Evolutionary conservation across 2,797 vertebrate genomes (phyloP).

Genomic region (Eulemur albifrons): DNA sequence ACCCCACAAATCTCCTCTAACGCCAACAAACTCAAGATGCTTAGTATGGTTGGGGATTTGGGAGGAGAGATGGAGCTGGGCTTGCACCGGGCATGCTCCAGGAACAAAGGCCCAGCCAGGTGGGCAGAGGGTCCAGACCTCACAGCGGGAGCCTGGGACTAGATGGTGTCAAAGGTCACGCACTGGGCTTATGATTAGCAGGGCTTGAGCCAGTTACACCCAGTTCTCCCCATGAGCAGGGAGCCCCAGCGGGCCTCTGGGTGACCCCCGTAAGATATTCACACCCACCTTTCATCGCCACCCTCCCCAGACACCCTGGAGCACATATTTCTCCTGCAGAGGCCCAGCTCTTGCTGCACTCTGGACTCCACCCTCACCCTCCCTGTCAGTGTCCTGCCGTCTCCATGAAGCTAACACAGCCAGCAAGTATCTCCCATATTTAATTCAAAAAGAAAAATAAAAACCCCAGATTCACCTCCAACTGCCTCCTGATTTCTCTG

Average conservation of each 20-base stretch:
- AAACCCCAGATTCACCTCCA: too few species aligned
- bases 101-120: background rate
- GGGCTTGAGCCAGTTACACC: background rate
- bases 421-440: background rate
- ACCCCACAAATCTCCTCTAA: background rate
- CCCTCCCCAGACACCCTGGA: background rate
- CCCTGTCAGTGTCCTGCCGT: accelerated
- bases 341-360: background rate
- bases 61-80: too few species aligned
- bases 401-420: background rate
- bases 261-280: background rate
- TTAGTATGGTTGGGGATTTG: too few species aligned
- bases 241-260: background rate
- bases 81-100: background rate
- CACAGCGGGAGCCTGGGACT: background rate
- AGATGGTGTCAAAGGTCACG: background rate
- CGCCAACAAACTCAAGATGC: background rate
- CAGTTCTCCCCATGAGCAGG: background rate
- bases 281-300: too few species aligned
- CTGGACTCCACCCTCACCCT: background rate
- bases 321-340: background rate
- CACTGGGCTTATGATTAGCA: background rate
- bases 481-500: background rate
- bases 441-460: background rate
- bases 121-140: background rate